Conservation (phyloP, 2,113 vertebrate species). For the Pholis gunnellus region DNA sequence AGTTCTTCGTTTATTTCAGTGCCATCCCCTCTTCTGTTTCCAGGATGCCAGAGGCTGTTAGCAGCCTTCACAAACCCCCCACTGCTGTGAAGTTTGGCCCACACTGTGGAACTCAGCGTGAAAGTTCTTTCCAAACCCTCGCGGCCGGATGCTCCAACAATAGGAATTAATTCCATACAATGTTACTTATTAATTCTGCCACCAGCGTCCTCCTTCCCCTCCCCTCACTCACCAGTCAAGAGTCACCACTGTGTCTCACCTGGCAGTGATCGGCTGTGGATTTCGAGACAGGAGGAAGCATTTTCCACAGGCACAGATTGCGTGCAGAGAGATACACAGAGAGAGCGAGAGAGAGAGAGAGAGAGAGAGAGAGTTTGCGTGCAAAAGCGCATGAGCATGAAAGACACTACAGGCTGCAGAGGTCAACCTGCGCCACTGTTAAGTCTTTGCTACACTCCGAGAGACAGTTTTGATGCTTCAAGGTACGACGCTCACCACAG, state of each 20-base stretch:
- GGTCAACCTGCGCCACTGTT: conserved; percentile 18
- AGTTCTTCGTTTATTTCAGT: conserved; percentile 34
- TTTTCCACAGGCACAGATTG: not conserved
- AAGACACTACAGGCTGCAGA: conserved; percentile 28
- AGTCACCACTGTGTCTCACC: conserved; percentile 18
- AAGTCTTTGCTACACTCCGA: not conserved
- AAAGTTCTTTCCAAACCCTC: conserved; percentile 41
- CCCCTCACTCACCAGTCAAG: not conserved
- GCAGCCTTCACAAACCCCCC: conserved; percentile 13
- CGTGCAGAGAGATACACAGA: not conserved
- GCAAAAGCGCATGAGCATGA: not conserved
- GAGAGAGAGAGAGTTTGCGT: not conserved
- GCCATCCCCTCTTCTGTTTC: conserved; percentile 21
- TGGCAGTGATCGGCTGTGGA: not conserved
- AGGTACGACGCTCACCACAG: conserved; percentile 8
- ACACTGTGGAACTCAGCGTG: conserved; percentile 8
- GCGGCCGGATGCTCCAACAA: conserved; percentile 17
- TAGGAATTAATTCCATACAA: conserved; percentile 46
- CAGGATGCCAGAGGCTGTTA: conserved; percentile 35
- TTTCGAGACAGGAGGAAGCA: not conserved
- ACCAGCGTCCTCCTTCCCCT: not conserved
- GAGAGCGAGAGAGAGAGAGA: not conserved
- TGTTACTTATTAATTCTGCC: conserved; percentile 47
- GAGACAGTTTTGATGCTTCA: conserved; percentile 2
- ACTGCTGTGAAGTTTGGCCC: conserved; percentile 29